Evolutionary conservation across 2,113 vertebrate species (phyloP), one percentile per base, ranked within the genome.

Genomic region (Erythrolamprus reginae): DNA sequence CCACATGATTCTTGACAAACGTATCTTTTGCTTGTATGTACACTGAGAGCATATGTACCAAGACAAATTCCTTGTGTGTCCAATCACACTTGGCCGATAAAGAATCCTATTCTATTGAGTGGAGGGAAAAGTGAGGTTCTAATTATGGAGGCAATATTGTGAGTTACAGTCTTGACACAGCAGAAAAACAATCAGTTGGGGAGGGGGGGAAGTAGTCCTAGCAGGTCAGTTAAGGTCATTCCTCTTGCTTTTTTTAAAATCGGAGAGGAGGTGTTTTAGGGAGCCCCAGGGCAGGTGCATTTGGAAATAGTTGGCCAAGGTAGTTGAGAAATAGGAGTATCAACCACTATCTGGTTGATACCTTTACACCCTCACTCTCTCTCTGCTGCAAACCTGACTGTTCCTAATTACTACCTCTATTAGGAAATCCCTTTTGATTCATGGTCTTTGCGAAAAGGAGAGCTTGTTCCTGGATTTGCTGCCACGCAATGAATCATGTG

Each of bases 401-500:
- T 92, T 91, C 15, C 10, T 91, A 94, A 93, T 90, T 93, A 77
- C 82, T 23, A 26, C 8, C 7, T 12, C 93, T 88, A 88, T 93
- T 82, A 92, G 52, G 93, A 82, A 61, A 88, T 90, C 10, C 23
- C 82, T 70, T 47, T 90, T 87, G 88, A 95, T 94, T 95, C 86
- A 91, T 70, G 1, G 28, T 86, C 93, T 82, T 24, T 92, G 90
- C 93, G 91, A 92, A 93, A 88, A 93, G 88, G 70, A 21, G 4
- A 93, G n/a, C 86, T 87, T 21, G 51, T 28, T 38, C 86, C 84
- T 48, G 51, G 90, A 15, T 58, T 38, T 4, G 1, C 47, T 85
- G 21, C 92, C 53, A 84, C 91, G 82, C 48, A 13, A 38, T 89
- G 92, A 94, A 86, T 93, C 93, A 91, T 4, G 8, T 77, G 48